Evolutionary conservation across 1,140 invertebrate genomes (phyloP).

Genomic region (Whitmania pigra): DNA sequence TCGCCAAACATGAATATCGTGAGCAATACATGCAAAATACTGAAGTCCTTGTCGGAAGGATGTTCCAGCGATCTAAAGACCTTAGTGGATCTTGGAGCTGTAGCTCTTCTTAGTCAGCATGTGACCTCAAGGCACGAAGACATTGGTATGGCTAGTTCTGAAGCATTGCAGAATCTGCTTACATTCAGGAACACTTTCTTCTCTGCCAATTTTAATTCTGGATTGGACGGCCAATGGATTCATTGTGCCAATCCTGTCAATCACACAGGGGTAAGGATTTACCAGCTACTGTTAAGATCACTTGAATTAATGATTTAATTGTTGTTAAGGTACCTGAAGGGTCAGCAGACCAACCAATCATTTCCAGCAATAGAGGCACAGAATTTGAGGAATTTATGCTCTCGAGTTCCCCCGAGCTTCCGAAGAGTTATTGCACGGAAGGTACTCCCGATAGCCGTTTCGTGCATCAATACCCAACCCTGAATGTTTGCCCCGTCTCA

Average conservation of each 20-base stretch:
- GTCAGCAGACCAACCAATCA: neutral
- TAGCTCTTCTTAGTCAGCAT: constrained; percentile 77
- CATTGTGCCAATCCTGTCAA: no score
- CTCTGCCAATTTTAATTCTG: neutral
- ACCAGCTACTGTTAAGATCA: no score
- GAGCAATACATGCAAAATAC: constrained; percentile 83
- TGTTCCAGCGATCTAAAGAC: constrained; percentile 73
- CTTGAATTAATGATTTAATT: no score
- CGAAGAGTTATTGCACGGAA: constrained; percentile 59
- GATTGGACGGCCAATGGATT: no score
- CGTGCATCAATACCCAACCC: neutral
- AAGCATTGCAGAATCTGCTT: constrained; percentile 79
- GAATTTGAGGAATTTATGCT: neutral
- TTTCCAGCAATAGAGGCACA: neutral
- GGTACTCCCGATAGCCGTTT: constrained; percentile 71
- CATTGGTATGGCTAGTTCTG: constrained; percentile 88
- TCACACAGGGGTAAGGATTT: no score
- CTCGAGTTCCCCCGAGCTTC: constrained; percentile 24
- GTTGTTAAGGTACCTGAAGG: neutral
- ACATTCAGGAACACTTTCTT: constrained; percentile 47
- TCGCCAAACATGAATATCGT: constrained; percentile 85
- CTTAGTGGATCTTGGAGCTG: constrained; percentile 79
- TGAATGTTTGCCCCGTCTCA: no score
- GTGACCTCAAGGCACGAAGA: constrained; percentile 92
- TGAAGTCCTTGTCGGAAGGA: constrained; percentile 87